These are phyloP conservation scores for Sylvilagus bachmani DNA, from an alignment of 2,113 vertebrate genomes.

Conservation along the genomic window DNA sequence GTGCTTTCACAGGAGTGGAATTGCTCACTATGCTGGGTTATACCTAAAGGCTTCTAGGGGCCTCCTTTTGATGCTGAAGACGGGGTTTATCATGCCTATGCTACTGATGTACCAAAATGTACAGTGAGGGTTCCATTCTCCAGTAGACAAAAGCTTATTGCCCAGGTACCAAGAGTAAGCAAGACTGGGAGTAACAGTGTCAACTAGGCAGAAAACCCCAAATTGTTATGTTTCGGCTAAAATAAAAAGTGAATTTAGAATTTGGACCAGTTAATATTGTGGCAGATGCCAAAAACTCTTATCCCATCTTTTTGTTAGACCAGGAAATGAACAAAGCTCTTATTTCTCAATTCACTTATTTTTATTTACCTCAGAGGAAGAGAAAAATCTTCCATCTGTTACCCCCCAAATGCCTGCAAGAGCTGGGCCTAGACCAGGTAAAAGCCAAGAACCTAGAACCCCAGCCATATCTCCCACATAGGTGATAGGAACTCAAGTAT, in stretches of 20 bases:
- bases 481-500: too few relatives aligned
- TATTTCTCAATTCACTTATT: not conserved
- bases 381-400: too few relatives aligned
- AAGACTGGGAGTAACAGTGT: not conserved
- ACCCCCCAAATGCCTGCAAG: too few relatives aligned
- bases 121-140: not conserved
- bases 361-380: too few relatives aligned
- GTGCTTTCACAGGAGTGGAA: not conserved
- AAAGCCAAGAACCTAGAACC: too few relatives aligned
- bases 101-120: not conserved
- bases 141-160: constrained; percentile 16
- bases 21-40: not conserved
- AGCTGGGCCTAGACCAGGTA: too few relatives aligned
- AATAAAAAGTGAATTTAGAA: constrained; percentile 15
- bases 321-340: not conserved
- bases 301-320: not conserved
- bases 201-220: not conserved
- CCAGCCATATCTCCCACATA: too few relatives aligned
- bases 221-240: not conserved
- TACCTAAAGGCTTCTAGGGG: not conserved
- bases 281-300: not conserved
- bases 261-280: constrained; percentile 31
- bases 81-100: not conserved
- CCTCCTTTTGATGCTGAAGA: not conserved
- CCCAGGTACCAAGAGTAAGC: not conserved